phyloP scores from a whole-genome alignment of 2,888 invertebrate species.

The Nebria salina region DNA sequence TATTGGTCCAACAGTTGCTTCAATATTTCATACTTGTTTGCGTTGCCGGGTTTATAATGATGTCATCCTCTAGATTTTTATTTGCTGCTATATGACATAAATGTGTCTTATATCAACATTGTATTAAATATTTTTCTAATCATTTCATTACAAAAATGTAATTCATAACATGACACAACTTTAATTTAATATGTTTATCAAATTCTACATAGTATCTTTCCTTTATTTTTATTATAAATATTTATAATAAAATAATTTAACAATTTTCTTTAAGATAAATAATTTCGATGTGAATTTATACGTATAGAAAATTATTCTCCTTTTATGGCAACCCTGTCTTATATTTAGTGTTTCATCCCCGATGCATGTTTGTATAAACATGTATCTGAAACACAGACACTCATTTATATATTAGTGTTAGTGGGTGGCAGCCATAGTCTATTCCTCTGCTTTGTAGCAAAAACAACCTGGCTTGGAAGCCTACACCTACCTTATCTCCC shows the following conservation, averaged over 20 bases:
- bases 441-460: not conserved
- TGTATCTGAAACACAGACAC: too few relatives aligned
- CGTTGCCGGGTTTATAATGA: slow-evolving; percentile 13
- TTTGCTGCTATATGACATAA: slow-evolving; percentile 16
- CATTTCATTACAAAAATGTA: not conserved
- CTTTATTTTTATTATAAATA: too few relatives aligned
- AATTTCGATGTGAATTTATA: too few relatives aligned
- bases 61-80: slow-evolving; percentile 22
- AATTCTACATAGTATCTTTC: too few relatives aligned
- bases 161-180: not conserved
- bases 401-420: too few relatives aligned
- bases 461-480: not conserved
- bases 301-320: too few relatives aligned
- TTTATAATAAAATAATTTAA: too few relatives aligned
- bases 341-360: not conserved
- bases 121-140: not conserved
- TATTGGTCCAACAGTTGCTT: slow-evolving; percentile 24
- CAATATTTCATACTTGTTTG: slow-evolving; percentile 22
- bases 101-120: not conserved
- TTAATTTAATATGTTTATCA: too few relatives aligned
- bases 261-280: too few relatives aligned
- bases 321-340: not conserved
- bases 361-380: too few relatives aligned
- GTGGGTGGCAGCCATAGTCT: too few relatives aligned
- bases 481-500: slow-evolving; percentile 5